phyloP scores from a whole-genome alignment of 1,140 invertebrate genomes.

The Dysdera silvatica region DNA sequence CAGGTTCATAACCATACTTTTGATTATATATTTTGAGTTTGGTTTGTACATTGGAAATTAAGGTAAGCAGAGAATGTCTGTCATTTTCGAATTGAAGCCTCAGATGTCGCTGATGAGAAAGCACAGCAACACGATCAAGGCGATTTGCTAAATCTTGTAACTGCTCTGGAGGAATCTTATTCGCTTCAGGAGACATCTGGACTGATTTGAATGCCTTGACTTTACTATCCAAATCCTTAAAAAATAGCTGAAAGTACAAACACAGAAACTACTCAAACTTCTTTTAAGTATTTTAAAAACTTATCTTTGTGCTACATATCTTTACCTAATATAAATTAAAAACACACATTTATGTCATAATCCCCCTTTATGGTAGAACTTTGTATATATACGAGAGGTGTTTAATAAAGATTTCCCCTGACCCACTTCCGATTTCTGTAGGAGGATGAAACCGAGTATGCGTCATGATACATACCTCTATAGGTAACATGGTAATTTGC shows the following conservation, averaged over 20 bases:
- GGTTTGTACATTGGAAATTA: conserved; percentile 77
- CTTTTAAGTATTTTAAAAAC: too few species aligned
- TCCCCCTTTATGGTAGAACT: too few species aligned
- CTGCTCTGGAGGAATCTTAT: conserved; percentile 63
- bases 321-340: too few species aligned
- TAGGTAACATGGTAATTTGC: too few species aligned
- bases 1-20: conserved; percentile 75
- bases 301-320: too few species aligned
- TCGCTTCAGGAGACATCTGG: conserved; percentile 52
- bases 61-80: conserved; percentile 54
- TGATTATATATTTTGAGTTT: conserved; percentile 79
- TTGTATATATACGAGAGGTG: too few species aligned
- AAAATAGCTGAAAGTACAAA: conserved; percentile 57
- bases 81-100: conserved; percentile 40
- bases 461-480: too few species aligned
- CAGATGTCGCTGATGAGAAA: conserved; percentile 34
- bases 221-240: conserved; percentile 67
- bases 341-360: too few species aligned
- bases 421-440: too few species aligned
- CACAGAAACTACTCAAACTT: too few species aligned
- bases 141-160: conserved; percentile 67
- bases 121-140: conserved; percentile 48
- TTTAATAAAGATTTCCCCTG: too few species aligned
- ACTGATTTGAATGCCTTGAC: conserved; percentile 64
- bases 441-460: too few species aligned